These are phyloP conservation scores for Lucilia cuprina DNA, from an alignment of 1,140 invertebrate species.

Conservation along the genomic window DNA sequence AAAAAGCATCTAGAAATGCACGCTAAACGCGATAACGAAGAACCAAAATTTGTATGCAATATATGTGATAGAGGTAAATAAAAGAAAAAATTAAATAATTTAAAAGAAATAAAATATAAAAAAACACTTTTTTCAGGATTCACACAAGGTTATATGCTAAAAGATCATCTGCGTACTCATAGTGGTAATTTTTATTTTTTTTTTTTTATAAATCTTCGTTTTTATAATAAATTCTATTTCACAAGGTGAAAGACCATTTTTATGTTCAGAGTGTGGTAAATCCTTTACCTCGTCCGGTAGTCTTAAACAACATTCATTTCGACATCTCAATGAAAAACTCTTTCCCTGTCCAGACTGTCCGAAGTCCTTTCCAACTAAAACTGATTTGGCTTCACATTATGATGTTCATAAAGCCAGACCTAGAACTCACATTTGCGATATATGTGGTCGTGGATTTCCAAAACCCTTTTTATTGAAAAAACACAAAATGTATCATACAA, in stretches of 20 bases:
- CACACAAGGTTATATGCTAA: conserved; percentile 63
- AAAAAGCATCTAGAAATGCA: conserved; percentile 19
- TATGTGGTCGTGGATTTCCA: conserved; percentile 5
- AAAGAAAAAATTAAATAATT: neutral
- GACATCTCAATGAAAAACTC: neutral
- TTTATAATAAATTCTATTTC: neutral
- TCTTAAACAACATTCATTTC: conserved; percentile 23
- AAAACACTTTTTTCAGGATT: conserved; percentile 55
- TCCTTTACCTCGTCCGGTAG: conserved; percentile 63
- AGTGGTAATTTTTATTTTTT: conserved; percentile 44
- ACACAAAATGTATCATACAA: conserved; percentile 30
- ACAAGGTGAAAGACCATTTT: conserved; percentile 69
- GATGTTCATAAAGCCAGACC: neutral
- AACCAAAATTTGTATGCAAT: conserved; percentile 4
- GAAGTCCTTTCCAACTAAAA: conserved; percentile 1
- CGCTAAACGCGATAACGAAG: neutral
- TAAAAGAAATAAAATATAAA: neutral
- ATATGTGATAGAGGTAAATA: conserved; percentile 24
- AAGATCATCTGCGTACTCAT: conserved; percentile 69
- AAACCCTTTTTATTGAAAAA: conserved; percentile 19
- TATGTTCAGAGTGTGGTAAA: conserved; percentile 72
- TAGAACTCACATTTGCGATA: conserved; percentile 11
- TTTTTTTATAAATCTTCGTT: neutral
- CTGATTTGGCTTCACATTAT: conserved; percentile 6
- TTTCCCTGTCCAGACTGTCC: conserved; percentile 22